phyloP scores from a whole-genome alignment of 2,888 invertebrate genomes.

The Acanthococcus lagerstroemiae region DNA sequence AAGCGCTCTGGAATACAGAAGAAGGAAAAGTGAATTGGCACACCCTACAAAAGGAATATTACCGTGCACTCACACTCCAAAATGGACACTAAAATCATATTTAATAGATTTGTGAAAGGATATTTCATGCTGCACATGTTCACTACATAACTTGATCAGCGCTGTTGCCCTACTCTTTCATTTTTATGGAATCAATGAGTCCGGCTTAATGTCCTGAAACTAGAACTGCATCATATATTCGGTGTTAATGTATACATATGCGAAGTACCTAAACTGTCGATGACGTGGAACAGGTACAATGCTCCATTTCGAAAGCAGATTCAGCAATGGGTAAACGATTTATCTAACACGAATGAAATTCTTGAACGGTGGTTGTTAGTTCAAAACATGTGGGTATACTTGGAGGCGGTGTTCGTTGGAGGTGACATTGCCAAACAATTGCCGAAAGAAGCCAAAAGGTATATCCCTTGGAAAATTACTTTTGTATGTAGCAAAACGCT shows the following conservation, averaged over 20 bases:
- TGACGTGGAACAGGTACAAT: constrained; percentile 59
- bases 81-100: too few relatives aligned
- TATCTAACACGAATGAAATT: constrained; percentile 93
- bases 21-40: too few relatives aligned
- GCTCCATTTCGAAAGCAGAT: constrained; percentile 94
- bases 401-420: constrained; percentile 95
- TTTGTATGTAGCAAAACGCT: not conserved
- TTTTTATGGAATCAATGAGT: too few relatives aligned
- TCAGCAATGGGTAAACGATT: constrained; percentile 86
- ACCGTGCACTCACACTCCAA: too few relatives aligned
- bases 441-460: constrained; percentile 82
- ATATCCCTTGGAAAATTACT: not conserved
- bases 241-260: not conserved
- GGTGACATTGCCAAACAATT: constrained; percentile 97
- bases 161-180: too few relatives aligned
- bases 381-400: constrained; percentile 96
- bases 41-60: too few relatives aligned
- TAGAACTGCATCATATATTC: too few relatives aligned
- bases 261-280: not conserved
- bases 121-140: too few relatives aligned
- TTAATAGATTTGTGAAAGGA: too few relatives aligned
- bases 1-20: too few relatives aligned
- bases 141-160: too few relatives aligned
- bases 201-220: too few relatives aligned
- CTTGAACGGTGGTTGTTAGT: constrained; percentile 91